These are phyloP conservation scores for Diachasma alloeum DNA, from an alignment of 1,140 invertebrate genomes.

Conservation along the genomic window DNA sequence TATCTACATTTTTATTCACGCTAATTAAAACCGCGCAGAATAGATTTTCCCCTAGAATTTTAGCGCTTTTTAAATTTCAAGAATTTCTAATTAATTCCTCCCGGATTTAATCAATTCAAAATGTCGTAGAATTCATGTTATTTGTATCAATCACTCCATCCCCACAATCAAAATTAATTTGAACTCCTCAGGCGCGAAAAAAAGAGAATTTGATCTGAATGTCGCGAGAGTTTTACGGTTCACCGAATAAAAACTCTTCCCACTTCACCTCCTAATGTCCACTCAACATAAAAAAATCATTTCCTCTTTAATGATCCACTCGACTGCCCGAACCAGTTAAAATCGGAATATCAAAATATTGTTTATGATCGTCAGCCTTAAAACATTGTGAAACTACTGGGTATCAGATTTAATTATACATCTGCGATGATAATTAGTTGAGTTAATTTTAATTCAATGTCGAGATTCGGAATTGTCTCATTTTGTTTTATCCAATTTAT, in stretches of 20 bases:
- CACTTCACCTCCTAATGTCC: no score
- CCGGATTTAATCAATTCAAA: no score
- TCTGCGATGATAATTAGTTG: no score
- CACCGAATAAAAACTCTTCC: background rate
- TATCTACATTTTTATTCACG: constrained; percentile 1
- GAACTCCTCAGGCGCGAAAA: background rate
- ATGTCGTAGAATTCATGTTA: no score
- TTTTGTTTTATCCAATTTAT: no score
- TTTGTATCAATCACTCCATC: no score
- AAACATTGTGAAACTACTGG: no score
- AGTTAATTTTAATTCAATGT: no score
- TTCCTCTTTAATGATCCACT: background rate
- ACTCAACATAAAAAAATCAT: no score
- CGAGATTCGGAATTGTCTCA: no score
- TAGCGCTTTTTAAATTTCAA: background rate
- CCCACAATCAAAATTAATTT: background rate
- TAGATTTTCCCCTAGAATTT: constrained; percentile 1
- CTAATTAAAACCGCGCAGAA: background rate
- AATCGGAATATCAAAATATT: background rate
- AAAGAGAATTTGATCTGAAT: no score
- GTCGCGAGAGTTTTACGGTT: background rate
- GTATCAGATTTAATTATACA: no score
- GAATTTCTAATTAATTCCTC: background rate
- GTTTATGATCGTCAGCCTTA: background rate
- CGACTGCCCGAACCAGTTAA: background rate